Percentiles rank a stretch among this genome's conserved stretches.
Conservation (phyloP, 35 echinoderm and acorn worm species). For the Hemicentrotus pulcherrimus region DNA sequence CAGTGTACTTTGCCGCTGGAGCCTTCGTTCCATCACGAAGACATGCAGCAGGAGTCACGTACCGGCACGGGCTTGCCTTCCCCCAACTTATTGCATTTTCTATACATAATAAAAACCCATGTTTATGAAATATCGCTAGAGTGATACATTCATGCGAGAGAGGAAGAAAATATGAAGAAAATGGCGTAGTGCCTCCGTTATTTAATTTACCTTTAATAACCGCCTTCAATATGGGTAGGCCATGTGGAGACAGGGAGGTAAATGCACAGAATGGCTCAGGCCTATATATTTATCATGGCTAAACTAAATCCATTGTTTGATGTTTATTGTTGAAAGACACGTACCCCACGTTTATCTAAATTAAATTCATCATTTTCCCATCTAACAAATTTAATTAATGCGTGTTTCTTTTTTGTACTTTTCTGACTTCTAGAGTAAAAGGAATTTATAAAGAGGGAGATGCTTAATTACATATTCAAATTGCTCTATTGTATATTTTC, state of each 20-base stretch:
- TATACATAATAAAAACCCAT: conserved; percentile 4
- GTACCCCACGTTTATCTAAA: not conserved
- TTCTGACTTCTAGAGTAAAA: not conserved
- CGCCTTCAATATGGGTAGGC: not conserved
- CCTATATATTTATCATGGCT: not conserved
- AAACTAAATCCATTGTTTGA: not conserved
- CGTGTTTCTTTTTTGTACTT: not conserved
- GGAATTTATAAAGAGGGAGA: too few relatives aligned
- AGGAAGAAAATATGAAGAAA: not conserved
- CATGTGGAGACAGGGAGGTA: not conserved
- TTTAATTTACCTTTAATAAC: conserved; percentile 20
- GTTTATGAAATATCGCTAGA: not conserved
- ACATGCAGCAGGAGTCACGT: not conserved
- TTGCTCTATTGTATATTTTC: too few relatives aligned
- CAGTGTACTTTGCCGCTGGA: not conserved
- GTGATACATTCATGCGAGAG: conserved; percentile 3
- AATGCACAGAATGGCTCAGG: not conserved
- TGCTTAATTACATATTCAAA: too few relatives aligned
- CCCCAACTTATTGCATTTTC: not conserved
- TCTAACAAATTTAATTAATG: not conserved
- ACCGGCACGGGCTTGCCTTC: not conserved
- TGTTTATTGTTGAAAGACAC: not conserved
- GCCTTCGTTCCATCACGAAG: not conserved
- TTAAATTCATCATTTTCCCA: not conserved
- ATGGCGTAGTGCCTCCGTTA: not conserved